A percentile compares a stretch with the other conserved stretches of the same genome.
phyloP scores from a whole-genome alignment of 92 coral and sea anemone genomes.

The Zoanthus gigantus region DNA sequence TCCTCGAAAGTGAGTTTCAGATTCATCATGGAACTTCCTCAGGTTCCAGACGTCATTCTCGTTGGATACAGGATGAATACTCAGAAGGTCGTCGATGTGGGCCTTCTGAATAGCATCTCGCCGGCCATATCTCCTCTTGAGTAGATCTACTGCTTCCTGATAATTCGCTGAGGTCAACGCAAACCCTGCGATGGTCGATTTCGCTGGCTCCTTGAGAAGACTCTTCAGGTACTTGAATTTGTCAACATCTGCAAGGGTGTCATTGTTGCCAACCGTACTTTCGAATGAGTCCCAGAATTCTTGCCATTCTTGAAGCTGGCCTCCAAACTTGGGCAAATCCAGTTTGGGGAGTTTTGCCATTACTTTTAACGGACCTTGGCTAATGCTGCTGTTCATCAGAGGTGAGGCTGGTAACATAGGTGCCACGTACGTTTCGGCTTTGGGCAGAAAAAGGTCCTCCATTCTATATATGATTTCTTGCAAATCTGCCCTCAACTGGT shows the following conservation, averaged over 20 bases:
- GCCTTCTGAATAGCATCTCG: constrained; percentile 61
- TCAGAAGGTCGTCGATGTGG: constrained; percentile 61
- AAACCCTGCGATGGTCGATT: constrained; percentile 64
- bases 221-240: constrained; percentile 60
- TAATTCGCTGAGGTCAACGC: constrained; percentile 64
- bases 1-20: constrained; percentile 62
- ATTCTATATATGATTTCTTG: neutral
- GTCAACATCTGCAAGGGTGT: constrained; percentile 48
- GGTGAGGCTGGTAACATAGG: neutral
- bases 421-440: neutral
- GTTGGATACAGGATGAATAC: constrained; percentile 36
- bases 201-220: constrained; percentile 56
- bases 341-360: constrained; percentile 62
- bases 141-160: constrained; percentile 46
- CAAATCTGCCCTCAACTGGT: too few species aligned
- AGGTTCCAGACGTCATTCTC: constrained; percentile 58
- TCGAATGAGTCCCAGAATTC: constrained; percentile 69
- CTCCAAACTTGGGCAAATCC: constrained; percentile 60
- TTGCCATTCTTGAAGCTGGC: constrained; percentile 70
- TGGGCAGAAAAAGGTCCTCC: neutral
- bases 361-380: neutral
- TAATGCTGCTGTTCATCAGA: constrained; percentile 6
- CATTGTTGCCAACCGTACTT: constrained; percentile 56
- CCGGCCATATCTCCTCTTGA: constrained; percentile 63
- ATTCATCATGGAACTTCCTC: constrained; percentile 58